Evolutionary conservation across 2,888 invertebrate genomes (phyloP).

Genomic region (Vesta saturnalis): DNA sequence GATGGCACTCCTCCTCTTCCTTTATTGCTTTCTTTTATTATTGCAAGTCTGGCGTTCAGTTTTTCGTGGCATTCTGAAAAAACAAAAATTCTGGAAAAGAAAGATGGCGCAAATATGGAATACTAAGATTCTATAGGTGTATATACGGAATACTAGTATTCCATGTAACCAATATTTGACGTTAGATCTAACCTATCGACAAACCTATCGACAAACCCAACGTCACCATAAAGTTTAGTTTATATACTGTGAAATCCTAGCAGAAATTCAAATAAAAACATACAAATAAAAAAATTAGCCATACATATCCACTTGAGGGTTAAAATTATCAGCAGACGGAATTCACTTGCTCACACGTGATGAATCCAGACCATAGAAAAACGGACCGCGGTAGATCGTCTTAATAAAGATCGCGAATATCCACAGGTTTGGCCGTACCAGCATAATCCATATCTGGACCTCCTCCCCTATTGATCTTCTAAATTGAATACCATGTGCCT

Average conservation of each 20-base stretch:
- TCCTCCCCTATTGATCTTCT: slow-evolving; percentile 7
- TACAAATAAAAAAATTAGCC: slow-evolving; percentile 16
- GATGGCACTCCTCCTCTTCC: no score
- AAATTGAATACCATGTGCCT: no score
- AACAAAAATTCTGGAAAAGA: no score
- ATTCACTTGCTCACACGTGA: slow-evolving; percentile 8
- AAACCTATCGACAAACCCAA: slow-evolving; percentile 10
- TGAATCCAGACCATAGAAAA: slow-evolving; percentile 10
- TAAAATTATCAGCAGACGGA: not conserved
- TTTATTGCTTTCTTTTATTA: no score
- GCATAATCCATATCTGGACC: slow-evolving; percentile 6
- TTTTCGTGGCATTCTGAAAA: no score
- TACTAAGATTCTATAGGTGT: no score
- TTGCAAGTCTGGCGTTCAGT: no score
- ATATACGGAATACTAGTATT: not conserved
- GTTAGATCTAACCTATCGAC: slow-evolving; percentile 8
- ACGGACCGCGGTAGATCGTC: not conserved
- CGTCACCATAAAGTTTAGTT: slow-evolving; percentile 16
- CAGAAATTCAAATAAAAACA: slow-evolving; percentile 15
- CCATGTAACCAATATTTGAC: slow-evolving; percentile 11
- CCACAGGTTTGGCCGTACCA: not conserved
- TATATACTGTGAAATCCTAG: slow-evolving; percentile 15
- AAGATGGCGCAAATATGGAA: no score
- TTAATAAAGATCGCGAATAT: not conserved
- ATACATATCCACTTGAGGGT: slow-evolving; percentile 17